A percentile compares a stretch with the other conserved stretches of the same genome.
Evolutionary conservation across 2,113 vertebrate genomes (phyloP).

Genomic region (Plotosus lineatus): DNA sequence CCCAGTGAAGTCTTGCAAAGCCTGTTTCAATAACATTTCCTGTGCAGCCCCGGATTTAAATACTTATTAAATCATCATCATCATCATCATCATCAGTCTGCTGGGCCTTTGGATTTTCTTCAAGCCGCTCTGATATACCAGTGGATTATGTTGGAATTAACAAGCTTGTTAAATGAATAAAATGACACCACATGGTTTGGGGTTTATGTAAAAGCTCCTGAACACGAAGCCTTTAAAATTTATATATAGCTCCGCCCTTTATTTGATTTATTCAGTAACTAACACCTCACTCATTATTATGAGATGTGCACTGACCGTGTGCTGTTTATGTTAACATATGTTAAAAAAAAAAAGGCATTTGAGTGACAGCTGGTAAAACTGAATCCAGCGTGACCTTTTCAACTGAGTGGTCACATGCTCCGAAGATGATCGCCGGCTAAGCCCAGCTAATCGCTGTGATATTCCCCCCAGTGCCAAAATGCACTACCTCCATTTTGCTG

Average conservation of each 20-base stretch:
- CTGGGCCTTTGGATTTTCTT: conserved; percentile 31
- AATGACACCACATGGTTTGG: conserved; percentile 57
- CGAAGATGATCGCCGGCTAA: conserved; percentile 76
- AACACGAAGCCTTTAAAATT: background rate
- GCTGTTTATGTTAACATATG: conserved; percentile 3
- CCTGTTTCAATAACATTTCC: too few species aligned
- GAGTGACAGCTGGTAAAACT: conserved; percentile 76
- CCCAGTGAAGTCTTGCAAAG: too few species aligned
- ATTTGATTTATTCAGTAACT: background rate
- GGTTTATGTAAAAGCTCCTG: conserved; percentile 31
- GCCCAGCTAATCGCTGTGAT: conserved; percentile 70
- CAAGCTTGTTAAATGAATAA: conserved; percentile 63
- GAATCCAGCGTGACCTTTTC: conserved; percentile 79
- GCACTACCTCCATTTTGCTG: conserved; percentile 61
- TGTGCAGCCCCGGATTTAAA: background rate
- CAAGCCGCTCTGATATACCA: conserved; percentile 48
- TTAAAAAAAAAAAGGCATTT: conserved; percentile 62
- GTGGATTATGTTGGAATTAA: conserved; percentile 71
- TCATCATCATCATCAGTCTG: conserved; percentile 50
- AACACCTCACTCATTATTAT: background rate
- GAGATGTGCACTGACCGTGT: background rate
- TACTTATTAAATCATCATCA: background rate
- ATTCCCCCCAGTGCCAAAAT: conserved; percentile 62
- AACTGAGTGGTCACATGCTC: conserved; percentile 69
- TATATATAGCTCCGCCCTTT: background rate